Base-by-base conservation (phyloP, 2,113 vertebrate species). In the Xiphias gladius region DNA sequence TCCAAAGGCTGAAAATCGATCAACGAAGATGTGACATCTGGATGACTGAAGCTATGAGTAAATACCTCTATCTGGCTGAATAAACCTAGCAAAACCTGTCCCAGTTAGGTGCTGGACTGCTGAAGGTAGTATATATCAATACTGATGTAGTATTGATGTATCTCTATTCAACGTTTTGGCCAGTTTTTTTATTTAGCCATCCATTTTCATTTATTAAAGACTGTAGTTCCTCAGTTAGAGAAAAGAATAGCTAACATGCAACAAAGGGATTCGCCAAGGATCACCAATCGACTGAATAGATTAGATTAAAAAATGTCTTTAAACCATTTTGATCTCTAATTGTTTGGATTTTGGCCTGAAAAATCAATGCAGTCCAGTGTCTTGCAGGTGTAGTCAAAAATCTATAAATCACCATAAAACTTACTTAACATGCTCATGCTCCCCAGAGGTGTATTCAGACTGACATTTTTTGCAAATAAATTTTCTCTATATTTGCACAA, bases 351-450 rank as follows among this genome's bases (percentile, higher is more conserved):
- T 74, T 37, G 46, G 67, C 7, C 5, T 28, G 54, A 76, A 12
- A 66, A 55, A 80, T 80, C 35, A 77, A 30, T 61, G 20, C 12
- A 84, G 64, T 68, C n/a, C 70, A 69, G 57, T 58, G 37, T 72
- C n/a, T 26, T 66, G 39, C n/a, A 50, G 50, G 13, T 1, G 12
- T 3, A 62, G 22, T 19, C 24, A 17, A 17, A 50, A 50, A 50
- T 19, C 19, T 50, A 50, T 19, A 50, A 10, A 13, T 43, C 9
- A 43, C 3, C 32, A 35, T 6, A 35, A 35, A 3, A 50, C 48
- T 50, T 20, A 50, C 4, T 20, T 20, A 52, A 22, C 43, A 46
- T 17, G 17, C 43, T 46, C 48, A 52, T 52, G 6, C 48, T 4
- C 43, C 16, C 48, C 17, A 50, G 48, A 20, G 48, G 5, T 52